Conservation (phyloP, 30 jellyfish, hydroid and myxozoan species). For the Aurelia coerulea region DNA sequence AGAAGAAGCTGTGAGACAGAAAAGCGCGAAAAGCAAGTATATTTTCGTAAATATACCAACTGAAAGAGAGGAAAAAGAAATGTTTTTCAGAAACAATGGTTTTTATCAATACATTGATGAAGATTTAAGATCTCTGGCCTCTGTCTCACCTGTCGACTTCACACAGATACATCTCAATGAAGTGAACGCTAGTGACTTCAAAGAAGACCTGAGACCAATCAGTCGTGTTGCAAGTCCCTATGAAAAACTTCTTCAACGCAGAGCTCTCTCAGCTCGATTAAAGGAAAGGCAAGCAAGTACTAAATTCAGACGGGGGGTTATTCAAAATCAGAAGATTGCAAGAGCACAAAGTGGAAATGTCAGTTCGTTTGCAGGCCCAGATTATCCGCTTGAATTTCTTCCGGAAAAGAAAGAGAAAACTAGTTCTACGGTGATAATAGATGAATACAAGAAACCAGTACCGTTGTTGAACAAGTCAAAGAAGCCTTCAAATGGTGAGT, state of each 20-base stretch:
- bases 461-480: constrained; percentile 33
- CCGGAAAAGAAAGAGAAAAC: constrained; percentile 10
- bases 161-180: not conserved
- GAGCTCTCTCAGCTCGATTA: constrained; percentile 51
- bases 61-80: not conserved
- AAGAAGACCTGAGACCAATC: not conserved
- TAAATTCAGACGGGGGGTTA: constrained; percentile 44
- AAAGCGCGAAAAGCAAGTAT: not conserved
- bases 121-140: not conserved
- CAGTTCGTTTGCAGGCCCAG: constrained; percentile 52
- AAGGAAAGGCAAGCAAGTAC: constrained; percentile 53
- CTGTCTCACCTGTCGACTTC: too few relatives aligned
- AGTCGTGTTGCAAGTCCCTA: constrained; percentile 50
- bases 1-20: too few relatives aligned
- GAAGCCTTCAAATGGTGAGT: not conserved
- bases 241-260: constrained; percentile 52
- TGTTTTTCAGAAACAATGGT: too few relatives aligned
- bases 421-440: not conserved
- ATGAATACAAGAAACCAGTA: constrained; percentile 64
- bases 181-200: not conserved
- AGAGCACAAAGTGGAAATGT: constrained; percentile 35
- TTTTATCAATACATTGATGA: not conserved
- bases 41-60: constrained; percentile 17
- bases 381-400: constrained; percentile 12
- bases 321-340: constrained; percentile 41